These are phyloP conservation scores for Nomada fabriciana DNA, from an alignment of 2,888 invertebrate genomes.

Conservation along the genomic window DNA sequence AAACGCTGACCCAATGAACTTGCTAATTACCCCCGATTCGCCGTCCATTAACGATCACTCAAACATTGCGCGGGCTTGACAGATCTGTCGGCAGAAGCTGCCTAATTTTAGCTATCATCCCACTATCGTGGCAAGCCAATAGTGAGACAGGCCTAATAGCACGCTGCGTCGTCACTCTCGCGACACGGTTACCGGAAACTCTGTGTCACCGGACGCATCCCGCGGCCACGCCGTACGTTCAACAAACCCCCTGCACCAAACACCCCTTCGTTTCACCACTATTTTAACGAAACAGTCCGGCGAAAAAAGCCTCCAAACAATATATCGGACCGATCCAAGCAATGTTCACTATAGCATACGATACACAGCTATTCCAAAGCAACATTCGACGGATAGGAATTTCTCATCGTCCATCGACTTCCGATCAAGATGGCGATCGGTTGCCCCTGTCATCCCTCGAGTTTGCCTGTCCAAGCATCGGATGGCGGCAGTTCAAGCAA, in stretches of 20 bases:
- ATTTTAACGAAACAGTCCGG: background rate
- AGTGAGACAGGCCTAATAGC: slow-evolving; percentile 30
- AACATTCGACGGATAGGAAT: too few species aligned
- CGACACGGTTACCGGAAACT: slow-evolving; percentile 43
- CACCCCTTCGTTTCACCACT: background rate
- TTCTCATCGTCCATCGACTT: background rate
- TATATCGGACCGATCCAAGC: background rate
- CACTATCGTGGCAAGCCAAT: slow-evolving; percentile 60
- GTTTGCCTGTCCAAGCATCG: background rate
- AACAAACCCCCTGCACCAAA: background rate
- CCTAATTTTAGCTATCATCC: slow-evolving; percentile 68
- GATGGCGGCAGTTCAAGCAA: background rate
- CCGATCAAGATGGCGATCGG: slow-evolving; percentile 52
- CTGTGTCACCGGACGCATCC: slow-evolving; percentile 25
- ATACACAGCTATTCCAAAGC: too few species aligned
- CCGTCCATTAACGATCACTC: slow-evolving; percentile 41
- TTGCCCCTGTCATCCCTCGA: slow-evolving; percentile 22
- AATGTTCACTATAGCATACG: too few species aligned
- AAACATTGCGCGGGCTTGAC: slow-evolving; percentile 53
- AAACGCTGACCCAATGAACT: background rate
- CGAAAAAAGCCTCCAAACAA: too few species aligned
- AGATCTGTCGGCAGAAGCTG: slow-evolving; percentile 59
- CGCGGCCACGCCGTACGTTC: slow-evolving; percentile 10
- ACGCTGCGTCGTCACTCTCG: slow-evolving; percentile 36
- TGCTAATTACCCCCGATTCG: slow-evolving; percentile 24